Evolutionary conservation across 2,113 vertebrate genomes (phyloP), one percentile per base, ranked within the genome.

Genomic region (Trogon surrucura): DNA sequence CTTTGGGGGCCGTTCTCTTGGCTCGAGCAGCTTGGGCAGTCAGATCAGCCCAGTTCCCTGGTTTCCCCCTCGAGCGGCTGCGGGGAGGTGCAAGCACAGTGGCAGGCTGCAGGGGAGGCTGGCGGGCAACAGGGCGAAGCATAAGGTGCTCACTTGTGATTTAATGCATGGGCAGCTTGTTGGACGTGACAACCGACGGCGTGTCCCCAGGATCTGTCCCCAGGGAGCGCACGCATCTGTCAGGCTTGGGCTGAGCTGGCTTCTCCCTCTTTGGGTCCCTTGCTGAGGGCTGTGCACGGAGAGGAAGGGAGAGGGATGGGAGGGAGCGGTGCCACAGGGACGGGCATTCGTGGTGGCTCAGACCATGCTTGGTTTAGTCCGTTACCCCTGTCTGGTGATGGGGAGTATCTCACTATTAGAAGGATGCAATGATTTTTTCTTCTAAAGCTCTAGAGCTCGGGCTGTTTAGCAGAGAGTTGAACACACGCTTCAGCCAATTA

Each of bases 311-410:
- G 61, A 16, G 20, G 54, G 44, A 29, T 6, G 8, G 2, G 51
- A 15, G 45, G 61, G 56, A 13, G 23, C 1, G 53, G 18, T 41
- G 51, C 30, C 47, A 4, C 10, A 4, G 65, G 82, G 66, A 5
- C 44, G 75, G 85, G 10, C 0, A 0, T 9, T 11, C 5, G 1
- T 11, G 79, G 5, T 13, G 57, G 50, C 70, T 57, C 11, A 0
- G 14, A 23, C 19, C n/a, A 5, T 1, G 29, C 6, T 34, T 56
- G 10, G 18, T 19, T 18, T 6, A 30, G 27, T 6, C 62, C 11
- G 16, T 13, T 27, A 10, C 10, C 70, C 70, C 41, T 4, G 0
- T 7, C 38, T 38, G 66, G 21, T 23, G 38, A 17, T 3, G 44
- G 32, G 16, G 51, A 13, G 21, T 6, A 7, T 22, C 73, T 48